These are phyloP conservation scores for Siniperca undulata DNA, from an alignment of 2,797 vertebrate genomes.

Conservation along the genomic window DNA sequence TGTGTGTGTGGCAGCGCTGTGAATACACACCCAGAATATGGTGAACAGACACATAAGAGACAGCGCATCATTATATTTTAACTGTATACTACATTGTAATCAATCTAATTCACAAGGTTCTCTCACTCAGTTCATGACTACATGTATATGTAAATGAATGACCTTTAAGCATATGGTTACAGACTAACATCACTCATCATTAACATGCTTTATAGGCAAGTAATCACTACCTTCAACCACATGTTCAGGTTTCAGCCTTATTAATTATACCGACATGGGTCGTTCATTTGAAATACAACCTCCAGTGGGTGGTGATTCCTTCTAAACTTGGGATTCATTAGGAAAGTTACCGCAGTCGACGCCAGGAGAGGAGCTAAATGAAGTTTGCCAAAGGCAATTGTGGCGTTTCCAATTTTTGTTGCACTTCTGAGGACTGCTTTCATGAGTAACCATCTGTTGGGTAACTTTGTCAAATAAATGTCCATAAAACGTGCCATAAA, in stretches of 20 bases:
- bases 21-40: not conserved
- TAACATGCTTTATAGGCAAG: slow-evolving; percentile 53
- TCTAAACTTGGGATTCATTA: slow-evolving; percentile 50
- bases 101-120: slow-evolving; percentile 33
- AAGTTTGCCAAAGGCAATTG: slow-evolving; percentile 55
- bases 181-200: slow-evolving; percentile 59
- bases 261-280: slow-evolving; percentile 58
- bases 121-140: slow-evolving; percentile 27
- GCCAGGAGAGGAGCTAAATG: slow-evolving; percentile 37
- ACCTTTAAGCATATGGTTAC: slow-evolving; percentile 61
- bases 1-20: not conserved
- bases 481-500: slow-evolving; percentile 73
- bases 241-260: slow-evolving; percentile 57
- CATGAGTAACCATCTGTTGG: slow-evolving; percentile 74
- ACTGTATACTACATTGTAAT: slow-evolving; percentile 21
- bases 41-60: slow-evolving; percentile 9
- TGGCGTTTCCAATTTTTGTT: slow-evolving; percentile 50
- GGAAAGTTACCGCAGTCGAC: slow-evolving; percentile 29
- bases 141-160: slow-evolving; percentile 52
- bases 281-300: slow-evolving; percentile 54
- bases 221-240: slow-evolving; percentile 60
- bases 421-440: slow-evolving; percentile 63
- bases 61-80: slow-evolving; percentile 12
- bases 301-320: slow-evolving; percentile 34
- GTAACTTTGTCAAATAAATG: slow-evolving; percentile 70